Percentiles rank a stretch among this genome's conserved stretches.
These are phyloP conservation scores for Julus scandinavius DNA, from an alignment of 2,888 invertebrate species.

Conservation along the genomic window DNA sequence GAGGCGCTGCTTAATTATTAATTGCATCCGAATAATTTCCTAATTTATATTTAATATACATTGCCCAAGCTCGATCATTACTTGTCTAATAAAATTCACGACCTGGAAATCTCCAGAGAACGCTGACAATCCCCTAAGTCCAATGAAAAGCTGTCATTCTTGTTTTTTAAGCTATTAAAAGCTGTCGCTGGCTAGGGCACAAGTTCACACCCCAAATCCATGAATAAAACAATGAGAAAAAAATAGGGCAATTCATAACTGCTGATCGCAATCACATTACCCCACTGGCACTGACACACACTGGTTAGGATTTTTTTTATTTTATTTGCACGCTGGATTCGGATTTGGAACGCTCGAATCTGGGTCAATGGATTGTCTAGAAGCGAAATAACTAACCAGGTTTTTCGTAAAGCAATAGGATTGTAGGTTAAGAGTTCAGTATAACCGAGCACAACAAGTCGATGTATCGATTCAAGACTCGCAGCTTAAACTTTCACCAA, in stretches of 20 bases:
- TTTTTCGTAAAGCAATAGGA: background rate
- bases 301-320: background rate
- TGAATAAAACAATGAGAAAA: background rate
- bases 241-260: background rate
- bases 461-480: background rate
- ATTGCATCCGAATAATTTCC: background rate
- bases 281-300: background rate
- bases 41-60: background rate
- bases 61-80: background rate
- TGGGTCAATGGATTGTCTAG: background rate
- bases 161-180: background rate
- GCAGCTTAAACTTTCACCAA: background rate
- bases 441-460: background rate
- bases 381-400: background rate
- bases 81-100: background rate
- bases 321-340: background rate
- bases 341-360: background rate
- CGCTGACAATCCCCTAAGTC: background rate
- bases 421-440: slow-evolving; percentile 21
- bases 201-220: background rate
- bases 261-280: background rate
- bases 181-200: background rate
- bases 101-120: background rate
- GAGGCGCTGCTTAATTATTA: background rate
- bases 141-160: background rate